Evolutionary conservation across 2,797 vertebrate species (phyloP).

Genomic region (Pyrocephalus nanus): DNA sequence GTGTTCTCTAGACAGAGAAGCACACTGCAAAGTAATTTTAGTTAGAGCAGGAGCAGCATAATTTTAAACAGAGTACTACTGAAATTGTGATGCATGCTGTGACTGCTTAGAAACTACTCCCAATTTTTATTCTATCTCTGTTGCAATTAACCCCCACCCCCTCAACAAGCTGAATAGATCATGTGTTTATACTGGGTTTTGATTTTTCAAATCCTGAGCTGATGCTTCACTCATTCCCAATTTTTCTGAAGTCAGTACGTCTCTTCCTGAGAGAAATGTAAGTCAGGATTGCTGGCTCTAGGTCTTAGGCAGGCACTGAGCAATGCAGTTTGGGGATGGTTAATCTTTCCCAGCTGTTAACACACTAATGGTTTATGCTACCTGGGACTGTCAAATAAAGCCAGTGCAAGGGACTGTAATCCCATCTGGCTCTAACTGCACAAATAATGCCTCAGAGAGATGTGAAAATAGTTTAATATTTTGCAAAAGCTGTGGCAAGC

Average conservation of each 20-base stretch:
- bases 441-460: background rate
- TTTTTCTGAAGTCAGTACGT: background rate
- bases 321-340: background rate
- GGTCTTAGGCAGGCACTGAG: background rate
- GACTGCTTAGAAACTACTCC: background rate
- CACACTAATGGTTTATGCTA: background rate
- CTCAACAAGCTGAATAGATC: background rate
- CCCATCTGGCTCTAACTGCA: background rate
- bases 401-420: background rate
- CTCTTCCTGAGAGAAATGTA: background rate
- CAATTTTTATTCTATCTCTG: background rate
- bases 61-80: background rate
- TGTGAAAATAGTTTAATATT: background rate
- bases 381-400: background rate
- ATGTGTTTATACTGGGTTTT: background rate
- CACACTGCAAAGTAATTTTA: constrained; percentile 23
- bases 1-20: background rate
- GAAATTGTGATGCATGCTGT: background rate
- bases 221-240: background rate
- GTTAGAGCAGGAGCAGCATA: background rate
- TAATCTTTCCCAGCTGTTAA: background rate
- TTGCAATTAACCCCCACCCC: background rate
- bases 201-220: background rate
- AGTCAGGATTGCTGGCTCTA: background rate
- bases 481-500: background rate